phyloP scores from a whole-genome alignment of 2,113 vertebrate genomes.

The Semnopithecus entellus region DNA sequence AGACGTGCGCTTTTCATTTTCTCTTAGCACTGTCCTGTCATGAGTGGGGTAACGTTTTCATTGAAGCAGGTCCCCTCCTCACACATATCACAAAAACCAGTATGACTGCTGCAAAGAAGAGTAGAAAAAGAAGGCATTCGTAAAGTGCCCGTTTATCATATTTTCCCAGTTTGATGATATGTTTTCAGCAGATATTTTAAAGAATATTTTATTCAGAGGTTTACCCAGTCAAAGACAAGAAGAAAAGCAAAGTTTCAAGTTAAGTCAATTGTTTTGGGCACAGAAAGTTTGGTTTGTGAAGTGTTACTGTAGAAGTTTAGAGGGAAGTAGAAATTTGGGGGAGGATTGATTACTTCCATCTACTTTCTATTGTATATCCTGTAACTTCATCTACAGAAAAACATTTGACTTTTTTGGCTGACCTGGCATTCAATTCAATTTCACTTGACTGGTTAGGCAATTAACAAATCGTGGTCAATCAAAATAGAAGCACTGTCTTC shows the following conservation, averaged over 20 bases:
- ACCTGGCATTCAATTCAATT: not conserved
- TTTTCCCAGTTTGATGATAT: not conserved
- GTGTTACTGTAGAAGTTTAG: not conserved
- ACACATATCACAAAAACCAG: not conserved
- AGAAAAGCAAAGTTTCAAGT: not conserved
- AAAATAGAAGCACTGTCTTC: not conserved
- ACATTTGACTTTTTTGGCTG: not conserved
- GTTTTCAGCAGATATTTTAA: not conserved
- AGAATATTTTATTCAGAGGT: not conserved
- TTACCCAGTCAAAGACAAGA: not conserved
- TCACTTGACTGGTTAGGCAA: not conserved
- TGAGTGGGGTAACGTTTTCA: not conserved
- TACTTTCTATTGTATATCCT: not conserved
- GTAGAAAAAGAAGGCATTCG: not conserved
- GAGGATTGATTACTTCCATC: not conserved
- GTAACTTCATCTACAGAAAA: not conserved
- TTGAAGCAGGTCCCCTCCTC: not conserved
- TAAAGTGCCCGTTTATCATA: not conserved
- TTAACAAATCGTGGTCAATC: not conserved
- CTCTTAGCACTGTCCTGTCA: not conserved
- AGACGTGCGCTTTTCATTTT: not conserved
- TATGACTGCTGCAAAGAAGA: not conserved
- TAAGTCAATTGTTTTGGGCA: not conserved
- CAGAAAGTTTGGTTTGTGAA: not conserved
- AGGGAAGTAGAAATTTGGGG: not conserved